Percentiles rank a stretch among this genome's conserved stretches.
phyloP scores from a whole-genome alignment of 1,140 invertebrate species.

The Maniola jurtina region DNA sequence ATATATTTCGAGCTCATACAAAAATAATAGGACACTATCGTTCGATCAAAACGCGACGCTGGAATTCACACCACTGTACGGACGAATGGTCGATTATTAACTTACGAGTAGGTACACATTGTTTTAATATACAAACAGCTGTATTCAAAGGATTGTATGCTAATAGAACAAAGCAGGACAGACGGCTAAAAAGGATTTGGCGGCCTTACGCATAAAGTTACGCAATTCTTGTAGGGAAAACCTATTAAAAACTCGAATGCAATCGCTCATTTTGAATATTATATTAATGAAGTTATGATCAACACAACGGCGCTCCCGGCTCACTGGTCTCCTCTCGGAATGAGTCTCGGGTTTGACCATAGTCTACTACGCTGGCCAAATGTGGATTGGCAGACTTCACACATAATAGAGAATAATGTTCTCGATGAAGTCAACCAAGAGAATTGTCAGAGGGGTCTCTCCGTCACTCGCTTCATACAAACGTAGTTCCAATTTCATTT shows the following conservation, averaged over 20 bases:
- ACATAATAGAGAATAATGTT: no score
- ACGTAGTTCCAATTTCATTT: no score
- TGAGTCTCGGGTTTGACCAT: no score
- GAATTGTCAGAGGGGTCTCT: no score
- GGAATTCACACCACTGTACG: constrained; percentile 24
- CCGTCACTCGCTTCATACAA: no score
- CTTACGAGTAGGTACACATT: constrained; percentile 26
- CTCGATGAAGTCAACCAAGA: no score
- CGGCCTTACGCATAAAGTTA: constrained; percentile 26
- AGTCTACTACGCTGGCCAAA: no score
- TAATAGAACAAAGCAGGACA: constrained; percentile 27
- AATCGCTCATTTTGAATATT: not conserved
- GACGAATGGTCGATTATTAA: constrained; percentile 21
- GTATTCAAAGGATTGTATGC: constrained; percentile 38
- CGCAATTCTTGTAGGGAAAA: constrained; percentile 25
- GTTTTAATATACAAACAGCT: constrained; percentile 13
- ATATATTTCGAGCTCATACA: not conserved
- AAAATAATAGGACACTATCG: constrained; percentile 25
- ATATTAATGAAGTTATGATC: no score
- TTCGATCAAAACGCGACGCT: constrained; percentile 20
- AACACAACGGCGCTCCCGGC: no score
- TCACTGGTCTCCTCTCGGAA: no score
- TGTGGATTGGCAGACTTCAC: no score
- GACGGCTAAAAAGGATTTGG: constrained; percentile 33
- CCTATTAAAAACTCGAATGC: constrained; percentile 12